These are phyloP conservation scores for Cerceris rybyensis DNA, from an alignment of 2,888 invertebrate species.

Conservation along the genomic window DNA sequence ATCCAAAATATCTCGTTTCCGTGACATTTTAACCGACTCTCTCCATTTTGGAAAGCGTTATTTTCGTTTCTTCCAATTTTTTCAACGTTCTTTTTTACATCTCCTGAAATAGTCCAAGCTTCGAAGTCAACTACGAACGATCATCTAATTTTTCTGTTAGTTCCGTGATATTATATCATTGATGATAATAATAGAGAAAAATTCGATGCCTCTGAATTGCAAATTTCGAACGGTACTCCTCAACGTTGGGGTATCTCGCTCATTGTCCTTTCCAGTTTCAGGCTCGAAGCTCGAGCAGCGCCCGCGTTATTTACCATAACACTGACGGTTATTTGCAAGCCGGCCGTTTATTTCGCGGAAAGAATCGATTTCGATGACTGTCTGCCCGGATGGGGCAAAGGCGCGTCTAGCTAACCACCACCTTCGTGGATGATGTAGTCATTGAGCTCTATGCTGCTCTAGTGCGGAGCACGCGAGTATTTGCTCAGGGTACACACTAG, in stretches of 20 bases:
- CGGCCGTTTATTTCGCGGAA: slow-evolving; percentile 58
- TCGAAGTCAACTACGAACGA: too few species aligned
- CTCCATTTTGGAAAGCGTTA: too few species aligned
- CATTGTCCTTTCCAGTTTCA: not conserved
- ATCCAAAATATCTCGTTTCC: too few species aligned
- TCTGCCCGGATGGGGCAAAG: slow-evolving; percentile 64
- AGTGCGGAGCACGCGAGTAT: slow-evolving; percentile 78
- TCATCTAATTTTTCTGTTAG: too few species aligned
- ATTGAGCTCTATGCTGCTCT: slow-evolving; percentile 78
- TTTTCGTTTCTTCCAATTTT: too few species aligned
- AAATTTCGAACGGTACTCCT: too few species aligned
- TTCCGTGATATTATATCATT: too few species aligned
- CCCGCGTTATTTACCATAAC: slow-evolving; percentile 45
- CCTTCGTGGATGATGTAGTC: slow-evolving; percentile 79
- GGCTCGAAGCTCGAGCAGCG: not conserved
- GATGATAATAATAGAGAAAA: too few species aligned
- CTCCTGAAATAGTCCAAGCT: too few species aligned
- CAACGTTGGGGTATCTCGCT: not conserved
- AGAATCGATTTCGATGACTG: slow-evolving; percentile 71
- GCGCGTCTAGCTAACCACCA: slow-evolving; percentile 73
- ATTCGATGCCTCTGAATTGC: too few species aligned
- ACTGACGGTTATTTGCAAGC: slow-evolving; percentile 46
- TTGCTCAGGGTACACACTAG: slow-evolving; percentile 81
- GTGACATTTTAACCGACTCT: too few species aligned
- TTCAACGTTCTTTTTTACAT: too few species aligned